phyloP scores from a whole-genome alignment of 2,113 vertebrate species.

The Crotalus horridus region DNA sequence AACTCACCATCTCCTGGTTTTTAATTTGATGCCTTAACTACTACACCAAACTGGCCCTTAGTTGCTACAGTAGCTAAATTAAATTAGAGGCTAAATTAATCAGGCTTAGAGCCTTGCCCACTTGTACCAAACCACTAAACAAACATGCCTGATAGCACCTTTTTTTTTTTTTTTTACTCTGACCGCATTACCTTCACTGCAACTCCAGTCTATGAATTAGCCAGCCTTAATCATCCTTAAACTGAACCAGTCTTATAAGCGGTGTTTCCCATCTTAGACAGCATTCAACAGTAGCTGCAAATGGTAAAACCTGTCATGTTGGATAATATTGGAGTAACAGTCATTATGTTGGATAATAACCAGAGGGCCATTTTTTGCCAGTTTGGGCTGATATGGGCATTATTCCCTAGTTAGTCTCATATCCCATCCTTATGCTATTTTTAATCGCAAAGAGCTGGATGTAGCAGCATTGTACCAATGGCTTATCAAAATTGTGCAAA shows the following conservation, averaged over 20 bases:
- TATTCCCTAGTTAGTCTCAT: not conserved
- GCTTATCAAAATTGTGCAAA: not conserved
- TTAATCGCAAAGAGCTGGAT: not conserved
- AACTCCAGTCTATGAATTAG: not conserved
- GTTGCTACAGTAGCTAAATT: not conserved
- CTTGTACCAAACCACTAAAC: not conserved
- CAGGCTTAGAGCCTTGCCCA: not conserved
- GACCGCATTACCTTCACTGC: not conserved
- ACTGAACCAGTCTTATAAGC: not conserved
- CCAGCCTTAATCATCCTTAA: not conserved
- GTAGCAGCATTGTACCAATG: not conserved
- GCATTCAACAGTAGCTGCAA: not conserved
- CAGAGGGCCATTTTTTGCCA: not conserved
- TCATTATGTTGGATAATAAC: not conserved
- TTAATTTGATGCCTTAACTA: not conserved
- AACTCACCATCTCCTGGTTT: not conserved
- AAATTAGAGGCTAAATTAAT: not conserved
- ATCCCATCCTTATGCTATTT: not conserved
- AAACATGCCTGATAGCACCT: not conserved
- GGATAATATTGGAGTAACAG: no score
- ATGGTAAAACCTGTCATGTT: not conserved
- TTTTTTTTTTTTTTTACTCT: not conserved
- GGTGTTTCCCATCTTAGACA: not conserved
- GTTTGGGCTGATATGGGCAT: not conserved
- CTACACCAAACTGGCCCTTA: not conserved